These are phyloP conservation scores for Dufourea novaeangliae DNA, from an alignment of 1,140 invertebrate species.

Conservation along the genomic window DNA sequence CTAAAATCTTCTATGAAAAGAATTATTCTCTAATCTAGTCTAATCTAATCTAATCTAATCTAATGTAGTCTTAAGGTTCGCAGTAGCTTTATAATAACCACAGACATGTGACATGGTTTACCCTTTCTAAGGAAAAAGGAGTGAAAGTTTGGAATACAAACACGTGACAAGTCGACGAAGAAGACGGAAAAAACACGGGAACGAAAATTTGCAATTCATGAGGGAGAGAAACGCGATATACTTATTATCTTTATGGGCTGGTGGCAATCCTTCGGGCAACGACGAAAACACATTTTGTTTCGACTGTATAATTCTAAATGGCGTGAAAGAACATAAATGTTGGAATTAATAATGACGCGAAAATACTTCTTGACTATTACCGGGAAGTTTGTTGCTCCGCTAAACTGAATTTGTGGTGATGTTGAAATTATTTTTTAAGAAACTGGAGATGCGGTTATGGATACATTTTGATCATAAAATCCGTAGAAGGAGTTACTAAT, in stretches of 20 bases:
- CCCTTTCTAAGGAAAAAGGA: background rate
- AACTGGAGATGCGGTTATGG: background rate
- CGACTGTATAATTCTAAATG: conserved; percentile 48
- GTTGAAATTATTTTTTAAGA: conserved; percentile 15
- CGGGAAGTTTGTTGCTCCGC: conserved; percentile 8
- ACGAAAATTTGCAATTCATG: conserved; percentile 55
- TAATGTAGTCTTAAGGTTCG: background rate
- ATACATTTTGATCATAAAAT: too few species aligned
- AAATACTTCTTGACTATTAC: conserved; percentile 10
- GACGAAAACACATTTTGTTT: conserved; percentile 48
- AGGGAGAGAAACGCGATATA: conserved; percentile 23
- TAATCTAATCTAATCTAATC: too few species aligned
- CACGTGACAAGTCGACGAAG: conserved; percentile 9
- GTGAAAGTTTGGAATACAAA: conserved; percentile 23
- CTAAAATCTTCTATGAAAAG: too few species aligned
- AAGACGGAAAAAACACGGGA: conserved; percentile 26
- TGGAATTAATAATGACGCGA: conserved; percentile 39
- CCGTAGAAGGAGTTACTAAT: background rate
- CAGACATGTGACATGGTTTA: background rate
- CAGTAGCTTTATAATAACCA: background rate
- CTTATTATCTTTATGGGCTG: conserved; percentile 55
- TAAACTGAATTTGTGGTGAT: conserved; percentile 8
- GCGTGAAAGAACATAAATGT: conserved; percentile 36
- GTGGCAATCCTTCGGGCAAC: conserved; percentile 24
- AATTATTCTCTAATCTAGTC: too few species aligned